Base-by-base conservation (phyloP, 2,888 invertebrate genomes). In the Clanis bilineata region DNA sequence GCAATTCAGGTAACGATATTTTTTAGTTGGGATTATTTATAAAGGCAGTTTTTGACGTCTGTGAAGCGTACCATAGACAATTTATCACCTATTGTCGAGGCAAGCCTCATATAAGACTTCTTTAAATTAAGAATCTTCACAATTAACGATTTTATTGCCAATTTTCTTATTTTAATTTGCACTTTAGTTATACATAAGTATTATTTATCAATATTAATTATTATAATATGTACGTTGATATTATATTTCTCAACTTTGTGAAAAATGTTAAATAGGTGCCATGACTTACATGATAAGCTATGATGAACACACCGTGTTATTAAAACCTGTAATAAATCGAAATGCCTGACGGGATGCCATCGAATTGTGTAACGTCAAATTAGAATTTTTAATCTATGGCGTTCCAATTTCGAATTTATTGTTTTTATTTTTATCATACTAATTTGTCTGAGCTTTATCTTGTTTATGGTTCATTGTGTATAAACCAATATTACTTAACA, bases 1-100 rank as follows among this genome's bases (percentile, higher is more conserved):
- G 58, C 59, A 44, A 58, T 64, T 58, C 69, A 67, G 71, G 69
- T 67, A 71, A 64, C 59, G 57, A 58, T 68, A 58, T 62, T 64
- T 61, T 41, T 36, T 45, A 62, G 60, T 28, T 28, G 32, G 15
- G 28, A 51, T 51, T 6, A 28, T 62, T 60, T 56, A 56, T 62
- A 64, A 67, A 66, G 69, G 63, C 41, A 54, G 51, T 56, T n/a
- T 41, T 45, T 56, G 56, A 12, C 1, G 41, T 63, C 41, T 23
- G 7, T 23, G 56, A n/a, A 44, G 22, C 36, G 22, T 45, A 45
- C 36, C 23, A 51, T 51, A 51, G 32, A 51, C 51, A 51, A 51
- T 51, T 51, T 32, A 51, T 18, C 18, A 3, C 28, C 51, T 28
- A 51, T 51, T 51, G 51, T 51, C n/a, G 25, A 18, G 10, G 18